Evolutionary conservation across 2,888 invertebrate species (phyloP).

Genomic region (Aspidiotus rigidus): DNA sequence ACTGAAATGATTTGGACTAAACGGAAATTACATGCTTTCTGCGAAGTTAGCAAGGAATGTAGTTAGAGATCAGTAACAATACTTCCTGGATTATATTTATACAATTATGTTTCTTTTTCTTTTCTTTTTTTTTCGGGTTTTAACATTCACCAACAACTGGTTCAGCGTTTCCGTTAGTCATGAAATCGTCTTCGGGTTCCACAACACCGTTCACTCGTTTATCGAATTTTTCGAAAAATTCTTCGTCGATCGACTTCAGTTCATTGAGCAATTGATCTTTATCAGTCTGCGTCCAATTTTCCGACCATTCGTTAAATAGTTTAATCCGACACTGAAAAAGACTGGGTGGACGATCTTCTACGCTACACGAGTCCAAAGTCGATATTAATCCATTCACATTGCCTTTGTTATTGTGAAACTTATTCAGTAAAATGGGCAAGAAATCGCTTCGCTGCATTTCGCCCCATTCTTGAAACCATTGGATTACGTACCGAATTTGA

Average conservation of each 20-base stretch:
- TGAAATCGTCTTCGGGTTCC: slow-evolving; percentile 7
- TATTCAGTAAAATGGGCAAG: slow-evolving; percentile 62
- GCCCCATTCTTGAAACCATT: slow-evolving; percentile 85
- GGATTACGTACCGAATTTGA: slow-evolving; percentile 69
- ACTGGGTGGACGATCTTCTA: slow-evolving; percentile 61
- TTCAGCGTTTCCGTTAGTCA: slow-evolving; percentile 22
- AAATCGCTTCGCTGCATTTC: slow-evolving; percentile 79
- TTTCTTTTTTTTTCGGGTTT: neutral
- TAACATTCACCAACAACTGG: slow-evolving; percentile 8
- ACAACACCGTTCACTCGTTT: slow-evolving; percentile 36
- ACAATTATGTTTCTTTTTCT: too few relatives aligned
- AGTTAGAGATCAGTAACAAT: slow-evolving; percentile 9
- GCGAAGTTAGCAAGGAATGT: slow-evolving; percentile 1
- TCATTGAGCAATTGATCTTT: slow-evolving; percentile 59
- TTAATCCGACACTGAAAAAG: slow-evolving; percentile 77
- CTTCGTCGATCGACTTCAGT: slow-evolving; percentile 61
- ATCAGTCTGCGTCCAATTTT: slow-evolving; percentile 65
- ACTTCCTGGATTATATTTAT: neutral
- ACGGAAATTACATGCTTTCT: too few relatives aligned
- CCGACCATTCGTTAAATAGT: slow-evolving; percentile 74
- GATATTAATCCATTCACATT: slow-evolving; percentile 66
- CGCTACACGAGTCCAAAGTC: slow-evolving; percentile 56
- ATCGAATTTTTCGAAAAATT: slow-evolving; percentile 58
- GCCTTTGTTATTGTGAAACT: slow-evolving; percentile 51
- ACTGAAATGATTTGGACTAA: too few relatives aligned